Conservation (phyloP, 2,888 invertebrate genomes). For the Isotomurus palustris region DNA sequence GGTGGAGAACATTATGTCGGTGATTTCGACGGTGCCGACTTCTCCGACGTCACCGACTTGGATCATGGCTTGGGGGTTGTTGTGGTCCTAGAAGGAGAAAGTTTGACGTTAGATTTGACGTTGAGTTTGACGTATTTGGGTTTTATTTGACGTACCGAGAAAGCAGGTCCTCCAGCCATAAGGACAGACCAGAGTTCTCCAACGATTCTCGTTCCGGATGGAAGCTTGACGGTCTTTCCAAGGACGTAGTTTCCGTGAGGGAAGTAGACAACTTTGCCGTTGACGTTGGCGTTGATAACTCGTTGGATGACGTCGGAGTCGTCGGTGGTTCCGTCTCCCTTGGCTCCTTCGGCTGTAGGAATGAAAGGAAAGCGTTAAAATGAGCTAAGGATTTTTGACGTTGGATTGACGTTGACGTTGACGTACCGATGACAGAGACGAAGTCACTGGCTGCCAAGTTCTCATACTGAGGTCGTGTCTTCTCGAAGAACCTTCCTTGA, state of each 20-base stretch:
- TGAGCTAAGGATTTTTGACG: not conserved
- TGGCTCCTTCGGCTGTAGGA: conserved; percentile 33
- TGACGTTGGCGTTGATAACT: conserved; percentile 31
- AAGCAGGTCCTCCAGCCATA: conserved; percentile 36
- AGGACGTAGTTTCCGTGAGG: conserved; percentile 38
- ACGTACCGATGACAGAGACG: conserved; percentile 32
- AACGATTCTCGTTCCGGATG: conserved; percentile 32
- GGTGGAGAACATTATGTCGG: conserved; percentile 39
- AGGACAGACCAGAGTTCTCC: conserved; percentile 40
- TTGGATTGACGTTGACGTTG: too few species aligned
- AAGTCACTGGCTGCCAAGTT: conserved; percentile 20
- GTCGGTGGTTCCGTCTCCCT: conserved; percentile 39
- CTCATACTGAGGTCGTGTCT: conserved; percentile 39
- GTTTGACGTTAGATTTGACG: too few species aligned
- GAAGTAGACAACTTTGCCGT: conserved; percentile 38
- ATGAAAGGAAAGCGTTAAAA: too few species aligned
- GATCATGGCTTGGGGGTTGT: conserved; percentile 37
- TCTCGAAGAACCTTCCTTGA: conserved; percentile 35
- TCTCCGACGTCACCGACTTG: conserved; percentile 35
- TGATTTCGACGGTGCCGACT: conserved; percentile 35
- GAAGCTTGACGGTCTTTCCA: conserved; percentile 32
- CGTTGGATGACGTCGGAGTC: conserved; percentile 39
- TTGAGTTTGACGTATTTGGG: too few species aligned
- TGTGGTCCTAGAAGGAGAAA: conserved; percentile 29
- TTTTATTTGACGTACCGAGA: too few species aligned